Percentiles rank a stretch among this genome's conserved stretches.
Conservation (phyloP, 2,113 vertebrate genomes). For the Mormoops blainvillei region DNA sequence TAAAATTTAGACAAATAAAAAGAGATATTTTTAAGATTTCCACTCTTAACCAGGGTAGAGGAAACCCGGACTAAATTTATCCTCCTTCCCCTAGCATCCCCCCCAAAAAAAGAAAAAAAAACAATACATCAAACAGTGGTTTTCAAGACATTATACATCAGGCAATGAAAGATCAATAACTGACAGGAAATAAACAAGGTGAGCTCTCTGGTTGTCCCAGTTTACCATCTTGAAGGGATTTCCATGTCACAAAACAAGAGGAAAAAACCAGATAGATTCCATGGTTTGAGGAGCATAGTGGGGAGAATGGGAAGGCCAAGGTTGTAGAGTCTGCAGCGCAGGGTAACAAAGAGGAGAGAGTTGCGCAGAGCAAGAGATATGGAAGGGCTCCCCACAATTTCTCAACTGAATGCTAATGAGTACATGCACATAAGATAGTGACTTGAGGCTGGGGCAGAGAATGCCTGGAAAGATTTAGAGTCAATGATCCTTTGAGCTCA, state of each 20-base stretch:
- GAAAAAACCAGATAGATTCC: not conserved
- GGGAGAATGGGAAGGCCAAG: not conserved
- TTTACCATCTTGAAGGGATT: not conserved
- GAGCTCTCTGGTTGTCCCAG: not conserved
- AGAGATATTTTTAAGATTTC: slow-evolving; percentile 7
- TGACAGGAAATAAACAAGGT: not conserved
- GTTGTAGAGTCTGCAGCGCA: not conserved
- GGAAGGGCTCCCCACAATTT: not conserved
- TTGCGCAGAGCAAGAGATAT: not conserved
- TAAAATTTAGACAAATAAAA: slow-evolving; percentile 56
- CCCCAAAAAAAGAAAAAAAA: not conserved
- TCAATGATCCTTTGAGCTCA: not conserved
- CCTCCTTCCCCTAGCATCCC: not conserved
- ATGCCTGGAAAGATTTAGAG: not conserved
- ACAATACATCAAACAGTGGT: not conserved
- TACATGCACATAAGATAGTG: not conserved
- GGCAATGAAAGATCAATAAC: not conserved
- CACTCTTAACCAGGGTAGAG: not conserved
- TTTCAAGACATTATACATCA: not conserved
- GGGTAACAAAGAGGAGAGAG: not conserved
- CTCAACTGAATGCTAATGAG: not conserved
- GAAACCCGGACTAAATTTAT: not conserved
- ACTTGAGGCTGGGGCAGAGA: not conserved
- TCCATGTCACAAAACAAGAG: not conserved
- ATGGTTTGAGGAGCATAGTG: not conserved